Evolutionary conservation across 2,113 vertebrate genomes (phyloP), one percentile per base, ranked within the genome.

Genomic region (Hippocampus comes): DNA sequence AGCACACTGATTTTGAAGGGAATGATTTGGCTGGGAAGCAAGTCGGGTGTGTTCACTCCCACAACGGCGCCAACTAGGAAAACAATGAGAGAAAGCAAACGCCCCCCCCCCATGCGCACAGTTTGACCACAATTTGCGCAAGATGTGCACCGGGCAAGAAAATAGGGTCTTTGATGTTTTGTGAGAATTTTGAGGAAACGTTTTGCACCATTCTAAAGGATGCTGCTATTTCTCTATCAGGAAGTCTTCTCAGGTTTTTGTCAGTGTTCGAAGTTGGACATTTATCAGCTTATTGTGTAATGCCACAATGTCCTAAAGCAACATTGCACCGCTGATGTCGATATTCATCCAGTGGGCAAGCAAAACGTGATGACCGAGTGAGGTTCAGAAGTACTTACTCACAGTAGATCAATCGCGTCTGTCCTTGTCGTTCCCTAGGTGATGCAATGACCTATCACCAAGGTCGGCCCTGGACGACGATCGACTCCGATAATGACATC

Each of bases 391-490:
- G 59, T 34, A 34, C 34, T 61, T 61, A 61, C 27, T 18, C 6
- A 15, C 27, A 15, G 17, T 34, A 9, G 59, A 61, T 61, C 59
- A 23, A 65, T 66, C 2, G 38, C 9, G 14, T 64, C 73, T 11
- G 8, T 63, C 72, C 14, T 49, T 72, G 2, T 8, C 63, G 71
- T 30, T 75, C 68, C 38, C 4, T 73, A 98, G 96, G 95, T 59
- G 95, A 96, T 49, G 94, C 95, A 1, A 92, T 96, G 87, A 92
- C 91, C 57, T 96, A 96, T 82, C 95, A 96, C 81, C 93, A 92
- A 4, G 95, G 92, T 60, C 93, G 92, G 78, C 92, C 92, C 68
- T 96, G 97, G 86, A 94, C 94, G 1, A 94, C 93, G 0, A 72
- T 94, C 27, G 95, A 96, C 84, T 89, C 88, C 53, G 95, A 97